Percentiles rank a stretch among this genome's conserved stretches.
Evolutionary conservation across 2,888 invertebrate species (phyloP).

Genomic region (Tipula helvola): DNA sequence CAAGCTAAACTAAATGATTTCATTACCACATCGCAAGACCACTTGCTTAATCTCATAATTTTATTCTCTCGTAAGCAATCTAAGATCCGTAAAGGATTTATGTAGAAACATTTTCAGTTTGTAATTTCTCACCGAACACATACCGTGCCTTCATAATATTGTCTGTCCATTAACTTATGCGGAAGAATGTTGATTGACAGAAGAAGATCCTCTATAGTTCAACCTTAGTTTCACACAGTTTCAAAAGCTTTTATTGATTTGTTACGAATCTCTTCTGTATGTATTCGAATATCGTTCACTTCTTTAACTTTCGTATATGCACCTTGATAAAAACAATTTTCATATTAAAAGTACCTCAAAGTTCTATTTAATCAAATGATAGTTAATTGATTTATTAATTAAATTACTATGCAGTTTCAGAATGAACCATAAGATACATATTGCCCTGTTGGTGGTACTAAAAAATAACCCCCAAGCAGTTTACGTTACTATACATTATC

Average conservation of each 20-base stretch:
- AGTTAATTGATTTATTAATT: no score
- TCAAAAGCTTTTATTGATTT: no score
- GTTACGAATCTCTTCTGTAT: no score
- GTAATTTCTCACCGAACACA: constrained; percentile 36
- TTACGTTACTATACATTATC: neutral
- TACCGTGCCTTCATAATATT: constrained; percentile 39
- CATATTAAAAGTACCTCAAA: no score
- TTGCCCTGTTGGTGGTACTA: neutral
- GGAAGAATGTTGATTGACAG: no score
- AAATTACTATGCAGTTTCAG: no score
- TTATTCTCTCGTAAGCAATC: constrained; percentile 47
- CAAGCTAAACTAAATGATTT: neutral
- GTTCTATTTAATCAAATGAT: no score
- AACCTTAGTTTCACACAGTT: no score
- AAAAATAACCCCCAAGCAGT: neutral
- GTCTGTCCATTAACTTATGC: constrained; percentile 35
- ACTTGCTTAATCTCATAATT: constrained; percentile 36
- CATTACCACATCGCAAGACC: constrained; percentile 21
- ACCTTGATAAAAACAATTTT: no score
- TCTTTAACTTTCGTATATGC: no score
- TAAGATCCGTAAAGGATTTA: constrained; percentile 48
- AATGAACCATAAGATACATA: neutral
- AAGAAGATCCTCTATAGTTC: no score
- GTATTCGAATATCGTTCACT: no score
- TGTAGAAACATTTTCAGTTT: constrained; percentile 24